Percentiles rank a stretch among this genome's conserved stretches.
These are phyloP conservation scores for Cyprinodon diabolis DNA, from an alignment of 2,797 vertebrate genomes.

Conservation along the genomic window DNA sequence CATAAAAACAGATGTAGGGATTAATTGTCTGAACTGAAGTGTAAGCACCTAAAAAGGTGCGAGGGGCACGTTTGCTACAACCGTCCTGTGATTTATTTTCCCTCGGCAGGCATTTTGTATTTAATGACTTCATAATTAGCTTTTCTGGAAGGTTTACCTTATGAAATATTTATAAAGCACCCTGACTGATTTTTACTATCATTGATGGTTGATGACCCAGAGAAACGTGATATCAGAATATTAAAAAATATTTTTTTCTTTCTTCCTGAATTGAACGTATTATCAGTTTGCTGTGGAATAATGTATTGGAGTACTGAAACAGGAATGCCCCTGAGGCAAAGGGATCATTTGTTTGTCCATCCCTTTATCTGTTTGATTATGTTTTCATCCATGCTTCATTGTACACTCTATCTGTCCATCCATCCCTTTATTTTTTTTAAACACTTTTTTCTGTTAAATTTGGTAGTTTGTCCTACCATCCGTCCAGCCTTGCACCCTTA, in stretches of 20 bases:
- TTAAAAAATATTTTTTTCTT: neutral
- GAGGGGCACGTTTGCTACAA: neutral
- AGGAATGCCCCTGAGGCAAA: too few species aligned
- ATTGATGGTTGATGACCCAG: neutral
- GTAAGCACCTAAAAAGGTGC: neutral
- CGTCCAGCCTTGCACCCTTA: too few species aligned
- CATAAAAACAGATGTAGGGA: neutral
- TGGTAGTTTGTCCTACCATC: too few species aligned
- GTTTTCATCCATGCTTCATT: too few species aligned
- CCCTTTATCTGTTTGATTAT: neutral
- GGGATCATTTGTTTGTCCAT: neutral
- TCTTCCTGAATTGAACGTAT: neutral
- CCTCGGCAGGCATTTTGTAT: neutral
- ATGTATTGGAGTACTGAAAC: neutral
- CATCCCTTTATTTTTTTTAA: too few species aligned
- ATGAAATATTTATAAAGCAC: neutral
- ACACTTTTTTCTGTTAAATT: too few species aligned
- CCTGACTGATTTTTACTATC: conserved; percentile 1
- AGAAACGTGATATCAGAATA: neutral
- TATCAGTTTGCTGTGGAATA: neutral
- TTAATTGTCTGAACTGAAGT: neutral
- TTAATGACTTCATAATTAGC: neutral
- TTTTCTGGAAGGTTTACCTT: conserved; percentile 7
- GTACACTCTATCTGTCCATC: too few species aligned
- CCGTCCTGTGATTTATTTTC: neutral